Evolutionary conservation across 2,113 vertebrate genomes (phyloP).

Genomic region (Xenopus laevis): DNA sequence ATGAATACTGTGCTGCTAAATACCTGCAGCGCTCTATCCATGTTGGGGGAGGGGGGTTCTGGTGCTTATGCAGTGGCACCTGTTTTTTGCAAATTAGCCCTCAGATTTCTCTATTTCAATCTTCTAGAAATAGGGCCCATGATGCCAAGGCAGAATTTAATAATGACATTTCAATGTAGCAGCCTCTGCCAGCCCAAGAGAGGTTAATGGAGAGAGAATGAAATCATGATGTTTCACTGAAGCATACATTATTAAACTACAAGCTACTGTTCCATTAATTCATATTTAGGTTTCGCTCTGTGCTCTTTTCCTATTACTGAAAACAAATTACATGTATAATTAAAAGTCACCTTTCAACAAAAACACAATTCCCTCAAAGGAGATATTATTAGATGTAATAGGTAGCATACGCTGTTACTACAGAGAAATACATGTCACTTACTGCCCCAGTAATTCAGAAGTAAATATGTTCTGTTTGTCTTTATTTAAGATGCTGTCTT

Average conservation of each 20-base stretch:
- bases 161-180: not conserved
- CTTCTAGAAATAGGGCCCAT: too few relatives aligned
- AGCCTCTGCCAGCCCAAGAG: constrained; percentile 3
- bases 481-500: too few relatives aligned
- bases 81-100: too few relatives aligned
- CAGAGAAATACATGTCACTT: not conserved
- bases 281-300: constrained; percentile 23
- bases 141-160: not conserved
- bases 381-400: constrained; percentile 18
- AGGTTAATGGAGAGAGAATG: constrained; percentile 27
- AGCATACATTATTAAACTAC: constrained; percentile 26
- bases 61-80: too few relatives aligned
- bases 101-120: too few relatives aligned
- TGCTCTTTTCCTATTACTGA: constrained; percentile 21
- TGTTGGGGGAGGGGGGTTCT: too few relatives aligned
- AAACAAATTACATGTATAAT: constrained; percentile 33
- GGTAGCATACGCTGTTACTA: not conserved
- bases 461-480: too few relatives aligned
- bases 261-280: constrained; percentile 1
- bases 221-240: constrained; percentile 19
- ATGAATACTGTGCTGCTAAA: too few relatives aligned
- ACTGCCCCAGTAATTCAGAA: not conserved
- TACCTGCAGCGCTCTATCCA: too few relatives aligned
- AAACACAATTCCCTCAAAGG: constrained; percentile 12
- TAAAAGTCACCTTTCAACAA: constrained; percentile 26